A percentile compares a stretch with the other conserved stretches of the same genome.
phyloP scores from a whole-genome alignment of 1,140 invertebrate genomes.

The Saxidomus purpurata region DNA sequence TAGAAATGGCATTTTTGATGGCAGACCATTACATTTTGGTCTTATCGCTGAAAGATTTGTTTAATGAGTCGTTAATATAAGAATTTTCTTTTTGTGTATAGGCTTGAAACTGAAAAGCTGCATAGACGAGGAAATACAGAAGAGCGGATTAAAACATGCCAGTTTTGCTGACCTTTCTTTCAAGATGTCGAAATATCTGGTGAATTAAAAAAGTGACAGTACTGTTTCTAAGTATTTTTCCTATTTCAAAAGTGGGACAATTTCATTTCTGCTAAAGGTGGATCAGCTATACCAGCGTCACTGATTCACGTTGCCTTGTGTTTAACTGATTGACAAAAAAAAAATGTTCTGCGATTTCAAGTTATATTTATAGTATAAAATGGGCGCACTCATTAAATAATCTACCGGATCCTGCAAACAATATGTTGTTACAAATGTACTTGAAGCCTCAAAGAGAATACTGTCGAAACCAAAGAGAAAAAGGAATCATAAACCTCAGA shows the following conservation, averaged over 20 bases:
- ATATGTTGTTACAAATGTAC: conserved; percentile 38
- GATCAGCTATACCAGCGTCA: too few relatives aligned
- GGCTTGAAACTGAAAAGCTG: not conserved
- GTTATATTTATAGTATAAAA: not conserved
- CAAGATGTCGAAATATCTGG: too few relatives aligned
- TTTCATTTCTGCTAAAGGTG: too few relatives aligned
- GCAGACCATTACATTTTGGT: not conserved
- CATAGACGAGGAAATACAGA: too few relatives aligned
- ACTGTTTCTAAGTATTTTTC: too few relatives aligned
- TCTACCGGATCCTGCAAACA: not conserved
- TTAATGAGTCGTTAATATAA: too few relatives aligned
- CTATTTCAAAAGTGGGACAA: conserved; percentile 48
- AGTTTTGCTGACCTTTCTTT: not conserved
- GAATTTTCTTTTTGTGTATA: not conserved
- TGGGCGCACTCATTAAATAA: too few relatives aligned
- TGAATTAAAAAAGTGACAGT: too few relatives aligned
- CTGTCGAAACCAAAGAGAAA: not conserved
- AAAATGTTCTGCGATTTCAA: not conserved
- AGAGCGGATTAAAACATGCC: too few relatives aligned
- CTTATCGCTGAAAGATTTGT: not conserved
- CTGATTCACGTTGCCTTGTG: conserved; percentile 30
- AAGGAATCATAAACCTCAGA: conserved; percentile 55
- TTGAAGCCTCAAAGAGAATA: not conserved
- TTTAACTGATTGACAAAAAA: conserved; percentile 23
- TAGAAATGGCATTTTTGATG: conserved; percentile 36